Conservation (phyloP, 1,140 invertebrate species). For the Trigoniulus corallinus region DNA sequence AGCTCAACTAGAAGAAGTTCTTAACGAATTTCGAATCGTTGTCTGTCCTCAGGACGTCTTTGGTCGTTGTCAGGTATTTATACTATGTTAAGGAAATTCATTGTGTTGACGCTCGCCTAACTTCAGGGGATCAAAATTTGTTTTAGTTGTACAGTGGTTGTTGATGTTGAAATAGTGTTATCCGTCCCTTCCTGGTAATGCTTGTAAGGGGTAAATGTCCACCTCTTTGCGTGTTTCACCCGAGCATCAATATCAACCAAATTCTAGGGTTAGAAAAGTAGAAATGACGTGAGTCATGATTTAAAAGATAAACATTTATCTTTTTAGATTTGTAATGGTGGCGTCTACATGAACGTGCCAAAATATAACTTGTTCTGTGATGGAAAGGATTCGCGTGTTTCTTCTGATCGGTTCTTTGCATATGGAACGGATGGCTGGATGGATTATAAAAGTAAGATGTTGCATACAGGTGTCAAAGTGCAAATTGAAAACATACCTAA, state of each 20-base stretch:
- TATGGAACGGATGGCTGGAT: neutral
- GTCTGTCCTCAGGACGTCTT: neutral
- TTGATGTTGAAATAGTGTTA: neutral
- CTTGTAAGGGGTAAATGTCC: too few relatives aligned
- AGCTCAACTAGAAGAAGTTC: neutral
- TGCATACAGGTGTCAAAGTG: neutral
- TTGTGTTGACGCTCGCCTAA: neutral
- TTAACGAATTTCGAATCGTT: neutral
- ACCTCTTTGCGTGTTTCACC: too few relatives aligned
- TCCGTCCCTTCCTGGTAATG: neutral
- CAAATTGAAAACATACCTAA: neutral
- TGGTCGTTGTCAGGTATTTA: neutral
- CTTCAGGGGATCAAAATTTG: neutral
- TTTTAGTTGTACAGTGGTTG: too few relatives aligned
- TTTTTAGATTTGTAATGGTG: neutral
- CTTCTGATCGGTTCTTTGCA: too few relatives aligned
- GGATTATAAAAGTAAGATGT: neutral
- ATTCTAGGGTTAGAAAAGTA: too few relatives aligned
- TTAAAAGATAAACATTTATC: too few relatives aligned
- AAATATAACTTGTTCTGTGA: neutral
- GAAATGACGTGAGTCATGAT: too few relatives aligned
- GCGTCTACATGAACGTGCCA: neutral
- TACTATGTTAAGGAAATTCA: too few relatives aligned
- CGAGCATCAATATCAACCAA: too few relatives aligned
- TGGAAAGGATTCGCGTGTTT: neutral